These are phyloP conservation scores for Idaea straminata DNA, from an alignment of 2,888 invertebrate species.

Conservation along the genomic window DNA sequence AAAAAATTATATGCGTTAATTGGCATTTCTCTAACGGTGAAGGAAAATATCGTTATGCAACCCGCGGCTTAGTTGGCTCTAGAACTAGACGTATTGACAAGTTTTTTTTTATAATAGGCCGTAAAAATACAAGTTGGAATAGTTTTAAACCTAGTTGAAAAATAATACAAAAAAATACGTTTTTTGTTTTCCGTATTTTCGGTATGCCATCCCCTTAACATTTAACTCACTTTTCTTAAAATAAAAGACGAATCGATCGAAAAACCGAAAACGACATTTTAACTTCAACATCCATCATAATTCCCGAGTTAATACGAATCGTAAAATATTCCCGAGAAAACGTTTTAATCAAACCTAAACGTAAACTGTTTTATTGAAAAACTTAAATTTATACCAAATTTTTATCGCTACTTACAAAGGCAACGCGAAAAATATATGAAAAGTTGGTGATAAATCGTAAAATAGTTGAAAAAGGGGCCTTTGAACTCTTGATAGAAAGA, in stretches of 20 bases:
- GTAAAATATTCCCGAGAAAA: neutral
- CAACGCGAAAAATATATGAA: constrained; percentile 14
- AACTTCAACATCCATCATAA: neutral
- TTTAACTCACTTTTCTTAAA: too few species aligned
- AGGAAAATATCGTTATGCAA: too few species aligned
- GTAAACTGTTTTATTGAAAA: constrained; percentile 12
- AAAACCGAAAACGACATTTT: neutral
- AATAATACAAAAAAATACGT: too few species aligned
- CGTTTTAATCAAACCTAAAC: constrained; percentile 10
- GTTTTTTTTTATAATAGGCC: too few species aligned
- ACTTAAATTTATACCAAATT: constrained; percentile 11
- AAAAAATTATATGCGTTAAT: too few species aligned
- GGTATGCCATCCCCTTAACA: too few species aligned
- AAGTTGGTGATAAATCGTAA: constrained; percentile 16
- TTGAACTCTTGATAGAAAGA: constrained; percentile 9
- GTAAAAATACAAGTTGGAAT: too few species aligned
- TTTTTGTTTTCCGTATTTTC: too few species aligned
- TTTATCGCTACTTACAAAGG: constrained; percentile 2
- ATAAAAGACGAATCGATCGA: neutral
- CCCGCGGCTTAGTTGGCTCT: too few species aligned
- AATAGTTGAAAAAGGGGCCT: constrained; percentile 11
- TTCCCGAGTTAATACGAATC: neutral
- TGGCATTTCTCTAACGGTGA: too few species aligned
- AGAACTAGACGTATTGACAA: too few species aligned
- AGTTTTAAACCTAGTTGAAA: too few species aligned